Conservation (phyloP, 2,797 vertebrate genomes). For the Sternarchorhynchus goeldii region DNA sequence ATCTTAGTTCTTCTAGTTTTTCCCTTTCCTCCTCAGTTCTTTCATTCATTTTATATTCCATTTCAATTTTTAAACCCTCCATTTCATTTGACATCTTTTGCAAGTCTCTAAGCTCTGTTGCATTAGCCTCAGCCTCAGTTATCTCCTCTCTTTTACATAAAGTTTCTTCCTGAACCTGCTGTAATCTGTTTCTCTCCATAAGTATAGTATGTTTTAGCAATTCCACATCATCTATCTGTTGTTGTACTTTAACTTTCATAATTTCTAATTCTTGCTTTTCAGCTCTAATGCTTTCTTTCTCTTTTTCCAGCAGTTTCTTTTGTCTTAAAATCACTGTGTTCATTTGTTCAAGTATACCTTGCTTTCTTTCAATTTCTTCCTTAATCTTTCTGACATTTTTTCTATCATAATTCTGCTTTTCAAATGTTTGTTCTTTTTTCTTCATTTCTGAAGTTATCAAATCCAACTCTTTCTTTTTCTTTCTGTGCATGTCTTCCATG, state of each 20-base stretch:
- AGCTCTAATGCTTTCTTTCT: constrained; percentile 13
- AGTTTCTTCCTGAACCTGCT: constrained; percentile 21
- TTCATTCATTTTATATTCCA: constrained; percentile 7
- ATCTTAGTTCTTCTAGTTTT: constrained; percentile 4
- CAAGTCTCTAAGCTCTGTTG: constrained; percentile 15
- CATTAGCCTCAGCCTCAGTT: neutral
- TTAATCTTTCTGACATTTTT: constrained; percentile 16
- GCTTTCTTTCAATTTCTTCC: constrained; percentile 24
- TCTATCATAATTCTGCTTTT: constrained; percentile 31
- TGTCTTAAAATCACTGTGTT: constrained; percentile 54
- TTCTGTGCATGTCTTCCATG: constrained; percentile 1
- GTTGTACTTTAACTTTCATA: constrained; percentile 4
- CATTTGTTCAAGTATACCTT: constrained; percentile 34
- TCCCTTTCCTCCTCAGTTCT: neutral
- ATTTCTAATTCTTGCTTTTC: constrained; percentile 31
- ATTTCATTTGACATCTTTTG: constrained; percentile 13
- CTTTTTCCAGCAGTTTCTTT: constrained; percentile 23
- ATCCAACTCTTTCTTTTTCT: constrained; percentile 37
- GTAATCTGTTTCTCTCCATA: constrained; percentile 9
- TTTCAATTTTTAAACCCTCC: constrained; percentile 10
- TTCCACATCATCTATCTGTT: constrained; percentile 25
- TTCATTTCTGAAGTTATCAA: constrained; percentile 26
- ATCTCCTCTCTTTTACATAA: constrained; percentile 37
- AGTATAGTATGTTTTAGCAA: constrained; percentile 14
- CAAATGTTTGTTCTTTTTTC: constrained; percentile 19